Percentiles rank a stretch among this genome's conserved stretches.
Evolutionary conservation across 2,797 vertebrate species (phyloP).

Genomic region (Xyrichtys novacula): DNA sequence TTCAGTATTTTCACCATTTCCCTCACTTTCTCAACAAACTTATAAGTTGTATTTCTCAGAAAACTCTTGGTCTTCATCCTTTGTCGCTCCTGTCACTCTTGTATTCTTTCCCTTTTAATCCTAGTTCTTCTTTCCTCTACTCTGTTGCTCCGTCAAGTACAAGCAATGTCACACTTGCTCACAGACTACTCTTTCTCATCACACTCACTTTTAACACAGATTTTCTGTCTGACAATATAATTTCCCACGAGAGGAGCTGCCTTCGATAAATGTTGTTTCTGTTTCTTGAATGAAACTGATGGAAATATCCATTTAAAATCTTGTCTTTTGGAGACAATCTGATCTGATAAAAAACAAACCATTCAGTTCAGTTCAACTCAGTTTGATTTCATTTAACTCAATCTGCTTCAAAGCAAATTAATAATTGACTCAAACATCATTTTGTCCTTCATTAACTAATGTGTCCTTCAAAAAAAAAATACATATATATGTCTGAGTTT

Average conservation of each 20-base stretch:
- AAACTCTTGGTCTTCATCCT: neutral
- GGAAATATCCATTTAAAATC: neutral
- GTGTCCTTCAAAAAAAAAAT: no score
- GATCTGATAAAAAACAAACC: neutral
- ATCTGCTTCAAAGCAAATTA: no score
- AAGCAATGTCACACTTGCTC: conserved; percentile 23
- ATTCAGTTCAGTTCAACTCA: no score
- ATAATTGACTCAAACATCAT: no score
- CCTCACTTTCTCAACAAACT: no score
- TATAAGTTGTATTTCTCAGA: neutral
- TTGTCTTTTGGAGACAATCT: neutral
- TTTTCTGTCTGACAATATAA: conserved; percentile 26
- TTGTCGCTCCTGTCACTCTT: conserved; percentile 1
- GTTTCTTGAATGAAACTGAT: conserved; percentile 10
- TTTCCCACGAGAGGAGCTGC: conserved; percentile 24
- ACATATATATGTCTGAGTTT: no score
- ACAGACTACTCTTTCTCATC: neutral
- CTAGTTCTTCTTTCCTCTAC: neutral
- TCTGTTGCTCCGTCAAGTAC: conserved; percentile 7
- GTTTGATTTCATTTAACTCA: no score
- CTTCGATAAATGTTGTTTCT: conserved; percentile 20
- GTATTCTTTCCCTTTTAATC: conserved; percentile 11
- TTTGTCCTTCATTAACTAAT: no score
- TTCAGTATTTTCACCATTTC: neutral
- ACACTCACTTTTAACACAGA: conserved; percentile 29